phyloP scores from a whole-genome alignment of 2,113 vertebrate genomes.

The Verasper variegatus region DNA sequence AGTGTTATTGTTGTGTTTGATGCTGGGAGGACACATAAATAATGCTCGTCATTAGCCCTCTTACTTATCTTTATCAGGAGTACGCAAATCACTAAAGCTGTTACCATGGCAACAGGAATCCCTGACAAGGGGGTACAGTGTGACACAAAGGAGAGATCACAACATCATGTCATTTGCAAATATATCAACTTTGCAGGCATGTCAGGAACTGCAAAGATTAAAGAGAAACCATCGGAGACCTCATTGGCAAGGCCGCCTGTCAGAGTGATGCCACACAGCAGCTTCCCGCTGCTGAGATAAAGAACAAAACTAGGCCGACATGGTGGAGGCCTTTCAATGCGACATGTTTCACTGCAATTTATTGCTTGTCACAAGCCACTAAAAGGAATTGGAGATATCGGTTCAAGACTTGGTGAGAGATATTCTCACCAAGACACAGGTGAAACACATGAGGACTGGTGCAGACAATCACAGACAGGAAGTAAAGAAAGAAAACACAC shows the following conservation, averaged over 20 bases:
- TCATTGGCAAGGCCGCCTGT: conserved; percentile 55
- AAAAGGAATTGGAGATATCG: conserved; percentile 50
- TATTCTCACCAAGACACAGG: too few relatives aligned
- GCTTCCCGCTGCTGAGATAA: conserved; percentile 64
- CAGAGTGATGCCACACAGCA: conserved; percentile 43
- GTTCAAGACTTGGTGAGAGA: conserved; percentile 40
- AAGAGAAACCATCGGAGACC: conserved; percentile 8
- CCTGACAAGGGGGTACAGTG: not conserved
- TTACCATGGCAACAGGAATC: conserved; percentile 37
- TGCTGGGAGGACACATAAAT: not conserved
- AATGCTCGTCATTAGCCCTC: not conserved
- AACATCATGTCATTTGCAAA: conserved; percentile 30
- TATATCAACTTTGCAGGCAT: conserved; percentile 9
- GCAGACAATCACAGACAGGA: too few relatives aligned
- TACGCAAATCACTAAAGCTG: not conserved
- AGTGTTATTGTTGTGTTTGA: not conserved
- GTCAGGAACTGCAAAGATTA: conserved; percentile 16
- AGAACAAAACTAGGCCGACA: conserved; percentile 48
- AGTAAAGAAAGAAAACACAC: too few relatives aligned
- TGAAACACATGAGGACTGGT: too few relatives aligned
- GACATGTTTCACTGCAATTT: conserved; percentile 58
- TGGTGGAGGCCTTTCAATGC: conserved; percentile 47
- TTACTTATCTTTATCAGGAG: conserved; percentile 23
- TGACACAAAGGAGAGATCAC: conserved; percentile 35
- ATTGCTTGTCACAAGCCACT: conserved; percentile 51